A percentile compares a stretch with the other conserved stretches of the same genome.
Conservation (phyloP, 2,797 vertebrate genomes). For the Sorex maritimensis region DNA sequence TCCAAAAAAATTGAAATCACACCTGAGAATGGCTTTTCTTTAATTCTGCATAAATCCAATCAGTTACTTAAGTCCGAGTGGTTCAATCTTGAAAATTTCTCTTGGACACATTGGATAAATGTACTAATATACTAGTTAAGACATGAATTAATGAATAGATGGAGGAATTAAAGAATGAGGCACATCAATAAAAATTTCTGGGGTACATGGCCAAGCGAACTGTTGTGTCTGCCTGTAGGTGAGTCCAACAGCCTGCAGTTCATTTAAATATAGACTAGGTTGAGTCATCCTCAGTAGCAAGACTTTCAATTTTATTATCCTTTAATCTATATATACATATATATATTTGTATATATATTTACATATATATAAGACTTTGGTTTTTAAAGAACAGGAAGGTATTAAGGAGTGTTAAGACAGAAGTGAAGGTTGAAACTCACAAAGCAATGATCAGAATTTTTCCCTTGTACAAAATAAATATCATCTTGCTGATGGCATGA, state of each 20-base stretch:
- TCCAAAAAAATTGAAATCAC: constrained; percentile 10
- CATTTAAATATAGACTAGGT: neutral
- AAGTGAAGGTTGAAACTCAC: constrained; percentile 10
- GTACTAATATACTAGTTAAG: neutral
- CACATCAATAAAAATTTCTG: neutral
- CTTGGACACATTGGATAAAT: neutral
- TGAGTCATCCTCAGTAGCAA: neutral
- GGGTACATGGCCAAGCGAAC: neutral
- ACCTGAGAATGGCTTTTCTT: neutral
- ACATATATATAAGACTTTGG: too few relatives aligned
- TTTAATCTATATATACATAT: too few relatives aligned
- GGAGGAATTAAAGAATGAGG: neutral
- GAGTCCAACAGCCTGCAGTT: neutral
- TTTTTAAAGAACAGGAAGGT: constrained; percentile 8
- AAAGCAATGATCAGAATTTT: neutral
- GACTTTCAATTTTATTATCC: neutral
- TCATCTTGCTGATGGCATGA: neutral
- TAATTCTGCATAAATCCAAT: neutral
- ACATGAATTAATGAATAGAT: neutral
- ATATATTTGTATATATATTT: too few relatives aligned
- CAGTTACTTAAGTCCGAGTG: neutral
- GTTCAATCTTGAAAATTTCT: constrained; percentile 19
- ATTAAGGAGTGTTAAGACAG: neutral
- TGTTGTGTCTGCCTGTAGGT: neutral
- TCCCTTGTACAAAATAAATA: neutral